Evolutionary conservation across 2,113 vertebrate species (phyloP).

Genomic region (Furnarius figulus): DNA sequence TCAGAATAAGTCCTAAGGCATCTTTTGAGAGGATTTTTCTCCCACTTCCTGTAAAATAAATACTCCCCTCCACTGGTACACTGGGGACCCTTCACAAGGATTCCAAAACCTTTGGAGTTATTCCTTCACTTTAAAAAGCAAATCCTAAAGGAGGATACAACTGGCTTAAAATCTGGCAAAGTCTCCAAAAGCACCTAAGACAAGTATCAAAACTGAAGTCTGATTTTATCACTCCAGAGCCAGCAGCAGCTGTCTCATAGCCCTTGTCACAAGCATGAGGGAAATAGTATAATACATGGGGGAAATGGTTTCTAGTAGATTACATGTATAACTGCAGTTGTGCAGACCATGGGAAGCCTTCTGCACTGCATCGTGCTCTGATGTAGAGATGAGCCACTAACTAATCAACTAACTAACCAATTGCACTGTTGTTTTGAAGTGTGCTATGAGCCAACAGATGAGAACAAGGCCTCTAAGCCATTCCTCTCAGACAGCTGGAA

Average conservation of each 20-base stretch:
- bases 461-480: slow-evolving; percentile 85
- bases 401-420: neutral
- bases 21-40: neutral
- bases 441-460: slow-evolving; percentile 89
- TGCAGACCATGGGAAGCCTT: neutral
- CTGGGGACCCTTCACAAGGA: neutral
- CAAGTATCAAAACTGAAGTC: neutral
- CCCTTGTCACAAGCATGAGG: neutral
- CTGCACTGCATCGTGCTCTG: neutral
- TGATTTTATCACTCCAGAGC: neutral
- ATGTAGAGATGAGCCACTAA: neutral
- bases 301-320: neutral
- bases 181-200: neutral
- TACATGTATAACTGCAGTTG: accelerated
- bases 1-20: neutral
- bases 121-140: neutral
- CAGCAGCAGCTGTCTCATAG: neutral
- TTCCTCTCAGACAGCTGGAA: slow-evolving; percentile 90
- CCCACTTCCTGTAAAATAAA: neutral
- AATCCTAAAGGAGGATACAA: neutral
- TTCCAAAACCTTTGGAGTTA: neutral
- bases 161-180: neutral
- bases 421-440: slow-evolving; percentile 75
- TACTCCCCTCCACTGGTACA: neutral
- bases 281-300: neutral